These are phyloP conservation scores for Archaeoteleia sp. DNA, from an alignment of 2,888 invertebrate species.

Conservation along the genomic window DNA sequence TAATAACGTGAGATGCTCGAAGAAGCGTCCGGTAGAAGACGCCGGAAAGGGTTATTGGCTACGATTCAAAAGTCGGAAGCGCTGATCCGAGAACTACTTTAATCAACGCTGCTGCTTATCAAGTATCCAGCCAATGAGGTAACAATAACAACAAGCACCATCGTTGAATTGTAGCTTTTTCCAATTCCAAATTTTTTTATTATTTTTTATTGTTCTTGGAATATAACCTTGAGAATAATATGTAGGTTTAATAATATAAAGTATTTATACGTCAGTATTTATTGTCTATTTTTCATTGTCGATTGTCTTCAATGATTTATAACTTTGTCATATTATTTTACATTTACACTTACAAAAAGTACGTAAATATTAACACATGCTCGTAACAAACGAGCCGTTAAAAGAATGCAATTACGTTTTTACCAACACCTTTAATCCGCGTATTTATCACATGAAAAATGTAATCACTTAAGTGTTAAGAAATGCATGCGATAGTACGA, in stretches of 20 bases:
- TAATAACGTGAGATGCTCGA: conserved; percentile 23
- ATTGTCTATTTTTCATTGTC: too few relatives aligned
- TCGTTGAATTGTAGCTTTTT: too few relatives aligned
- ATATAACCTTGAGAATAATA: too few relatives aligned
- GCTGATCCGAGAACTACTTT: conserved; percentile 26
- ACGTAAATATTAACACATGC: not conserved
- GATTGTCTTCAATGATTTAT: too few relatives aligned
- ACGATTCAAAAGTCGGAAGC: conserved; percentile 36
- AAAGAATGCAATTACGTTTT: conserved; percentile 13
- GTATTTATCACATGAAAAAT: conserved; percentile 6
- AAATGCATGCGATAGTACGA: conserved; percentile 14
- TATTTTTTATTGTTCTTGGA: too few relatives aligned
- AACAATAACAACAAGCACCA: too few relatives aligned
- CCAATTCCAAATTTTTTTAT: too few relatives aligned
- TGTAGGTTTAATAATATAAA: too few relatives aligned
- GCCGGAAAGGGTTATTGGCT: conserved; percentile 33
- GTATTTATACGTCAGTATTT: too few relatives aligned
- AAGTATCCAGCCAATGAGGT: conserved; percentile 19
- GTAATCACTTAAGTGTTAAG: conserved; percentile 18
- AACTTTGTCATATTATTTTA: conserved; percentile 1
- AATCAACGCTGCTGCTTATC: conserved; percentile 32
- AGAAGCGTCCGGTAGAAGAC: conserved; percentile 24
- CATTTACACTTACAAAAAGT: not conserved
- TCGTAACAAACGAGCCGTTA: not conserved
- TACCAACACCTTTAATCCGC: conserved; percentile 2